Base-by-base conservation (phyloP, 2,113 vertebrate species). In the Grus americana region DNA sequence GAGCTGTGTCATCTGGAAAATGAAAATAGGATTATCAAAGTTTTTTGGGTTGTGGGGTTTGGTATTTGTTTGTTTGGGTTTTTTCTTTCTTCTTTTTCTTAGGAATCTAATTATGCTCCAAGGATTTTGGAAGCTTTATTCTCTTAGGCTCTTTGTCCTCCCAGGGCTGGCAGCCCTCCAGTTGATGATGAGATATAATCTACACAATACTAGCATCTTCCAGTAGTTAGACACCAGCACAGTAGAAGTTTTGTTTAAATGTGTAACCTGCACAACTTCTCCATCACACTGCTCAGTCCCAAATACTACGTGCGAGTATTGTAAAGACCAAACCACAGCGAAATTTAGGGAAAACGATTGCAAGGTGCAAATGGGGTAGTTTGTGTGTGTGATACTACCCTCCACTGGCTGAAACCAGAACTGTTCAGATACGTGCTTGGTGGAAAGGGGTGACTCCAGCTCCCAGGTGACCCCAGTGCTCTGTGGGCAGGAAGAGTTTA, bases 241-340 rank as follows among this genome's bases (percentile, higher is more conserved):
- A 86, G 40, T 27, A 54, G 26, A 85, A 82, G 9, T 74, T 85
- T 22, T 55, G 42, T 80, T 63, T 44, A 27, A 59, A 40, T 21
- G 26, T 57, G 55, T 46, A 71, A 57, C 49, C n/a, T 92, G 46
- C 42, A 54, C 32, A 68, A 15, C 12, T 59, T 71, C 57, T 38
- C 47, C 29, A 5, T 59, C 38, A 26, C 9, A 18, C 30, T 52
- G 8, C 27, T 88, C 34, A 34, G n/a, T 38, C 59, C 26, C 15
- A 63, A 27, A 24, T 59, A 46, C 23, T 6, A 4, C 2, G 0
- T 11, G 17, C 1, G 5, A 27, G 38, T 66, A 16, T 12, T 76
- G 12, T 16, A 54, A 83, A 63, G 50, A 71, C 20, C 52, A 63
- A 92, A 79, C 17, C 26, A 5, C 30, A 24, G 17, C 3, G 6